phyloP scores from a whole-genome alignment of 1,140 invertebrate species.

The Apocrypta bakeri region DNA sequence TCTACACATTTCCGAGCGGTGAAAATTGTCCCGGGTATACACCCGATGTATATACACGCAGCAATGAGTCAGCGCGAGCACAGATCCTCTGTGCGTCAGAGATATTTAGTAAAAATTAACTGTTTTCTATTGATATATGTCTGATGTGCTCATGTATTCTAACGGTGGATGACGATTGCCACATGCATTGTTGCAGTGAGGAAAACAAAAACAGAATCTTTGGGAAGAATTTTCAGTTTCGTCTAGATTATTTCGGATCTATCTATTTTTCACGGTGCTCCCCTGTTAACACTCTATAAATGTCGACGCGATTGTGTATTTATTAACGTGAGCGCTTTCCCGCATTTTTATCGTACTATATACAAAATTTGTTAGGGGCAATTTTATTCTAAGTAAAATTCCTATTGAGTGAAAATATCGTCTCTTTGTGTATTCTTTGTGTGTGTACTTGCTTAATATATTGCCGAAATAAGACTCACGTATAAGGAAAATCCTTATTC shows the following conservation, averaged over 20 bases:
- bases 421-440: too few relatives aligned
- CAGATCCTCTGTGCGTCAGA: constrained; percentile 15
- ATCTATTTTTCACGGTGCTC: neutral
- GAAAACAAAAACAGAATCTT: neutral
- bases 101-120: constrained; percentile 6
- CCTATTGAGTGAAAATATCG: too few relatives aligned
- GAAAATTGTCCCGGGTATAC: neutral
- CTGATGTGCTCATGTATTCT: neutral
- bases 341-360: too few relatives aligned
- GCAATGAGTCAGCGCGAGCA: constrained; percentile 12
- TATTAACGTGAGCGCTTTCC: too few relatives aligned
- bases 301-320: neutral
- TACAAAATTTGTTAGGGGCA: too few relatives aligned
- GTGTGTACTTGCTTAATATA: too few relatives aligned
- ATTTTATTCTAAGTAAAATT: too few relatives aligned
- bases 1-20: neutral
- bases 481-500: too few relatives aligned
- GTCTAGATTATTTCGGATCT: neutral
- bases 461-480: too few relatives aligned
- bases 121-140: neutral
- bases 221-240: neutral
- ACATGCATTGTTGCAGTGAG: neutral
- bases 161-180: neutral
- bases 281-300: neutral
- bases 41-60: too few relatives aligned